Evolutionary conservation across 1,140 invertebrate species (phyloP), one percentile per base, ranked within the genome.

Genomic region (Saccostrea cuccullata): DNA sequence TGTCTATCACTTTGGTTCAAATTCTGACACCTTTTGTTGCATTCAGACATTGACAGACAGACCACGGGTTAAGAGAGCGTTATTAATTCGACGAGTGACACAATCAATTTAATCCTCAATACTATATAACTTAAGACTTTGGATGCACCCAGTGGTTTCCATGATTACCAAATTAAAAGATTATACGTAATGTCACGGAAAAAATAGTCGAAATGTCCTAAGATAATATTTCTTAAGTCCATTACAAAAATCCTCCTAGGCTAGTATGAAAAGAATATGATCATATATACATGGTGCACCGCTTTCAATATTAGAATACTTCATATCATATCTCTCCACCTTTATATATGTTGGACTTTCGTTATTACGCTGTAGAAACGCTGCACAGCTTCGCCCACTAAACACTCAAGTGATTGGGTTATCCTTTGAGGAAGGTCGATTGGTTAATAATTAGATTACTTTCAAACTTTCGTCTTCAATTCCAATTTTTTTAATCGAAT

Each of bases 101-200:
- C 30, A 77, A 77, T 4, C 70, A 30, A 77, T 77, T 77, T 77
- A 77, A 36, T 77, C 70, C 70, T 77, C 70, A 40, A 36, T 77
- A 77, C 13, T 77, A 77, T 17, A 13, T 15, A 30, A 77, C 30
- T 15, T 11, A 30, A 77, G 70, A 77, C 70, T 30, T 26, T 64
- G 58, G 58, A 64, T 64, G 30, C 70, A 77, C 70, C 13, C 70
- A 36, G 9, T 77, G 70, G 26, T 77, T 77, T 77, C 26, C 70
- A 30, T 26, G 70, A 77, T 77, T 36, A 77, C 70, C 15, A 77
- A 77, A 77, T 77, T 77, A 77, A 77, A 77, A 77, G 70, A 77
- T 77, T 77, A 77, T 77, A 77, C 30, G 70, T 77, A 77, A 77
- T 77, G 70, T 77, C 70, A 77, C 70, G 70, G 70, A 30, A 30